phyloP scores from a whole-genome alignment of 1,140 invertebrate genomes.

The Trichonephila inaurata region DNA sequence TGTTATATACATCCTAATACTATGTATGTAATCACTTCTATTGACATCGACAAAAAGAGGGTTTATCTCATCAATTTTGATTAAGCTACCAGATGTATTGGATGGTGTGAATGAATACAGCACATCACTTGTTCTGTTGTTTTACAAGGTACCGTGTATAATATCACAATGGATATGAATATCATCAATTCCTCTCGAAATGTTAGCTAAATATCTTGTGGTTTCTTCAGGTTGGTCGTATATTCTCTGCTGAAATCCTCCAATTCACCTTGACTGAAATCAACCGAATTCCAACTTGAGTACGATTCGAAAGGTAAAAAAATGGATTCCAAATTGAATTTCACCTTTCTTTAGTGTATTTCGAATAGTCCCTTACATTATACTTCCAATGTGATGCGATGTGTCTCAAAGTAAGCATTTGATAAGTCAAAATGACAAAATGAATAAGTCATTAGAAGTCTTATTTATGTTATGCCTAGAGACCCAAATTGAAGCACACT shows the following conservation, averaged over 20 bases:
- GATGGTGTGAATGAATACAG: neutral
- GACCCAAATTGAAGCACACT: neutral
- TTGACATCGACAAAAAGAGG: neutral
- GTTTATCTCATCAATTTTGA: slow-evolving; percentile 19
- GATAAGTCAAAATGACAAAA: neutral
- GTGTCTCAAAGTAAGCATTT: no score
- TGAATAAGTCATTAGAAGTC: slow-evolving; percentile 16
- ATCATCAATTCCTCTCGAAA: slow-evolving; percentile 9
- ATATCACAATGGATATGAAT: slow-evolving; percentile 20
- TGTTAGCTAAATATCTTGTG: slow-evolving; percentile 5
- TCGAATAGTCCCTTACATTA: no score
- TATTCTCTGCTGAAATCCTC: neutral
- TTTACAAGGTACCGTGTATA: neutral
- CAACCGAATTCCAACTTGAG: neutral
- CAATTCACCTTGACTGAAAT: neutral
- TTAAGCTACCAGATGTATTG: neutral
- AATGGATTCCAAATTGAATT: neutral
- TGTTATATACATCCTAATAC: neutral
- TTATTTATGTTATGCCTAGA: slow-evolving; percentile 46
- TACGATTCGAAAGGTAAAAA: neutral
- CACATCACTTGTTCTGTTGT: neutral
- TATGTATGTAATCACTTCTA: neutral
- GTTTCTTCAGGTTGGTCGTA: neutral
- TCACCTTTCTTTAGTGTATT: neutral
- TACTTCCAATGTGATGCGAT: no score